phyloP scores from a whole-genome alignment of 1,140 invertebrate species.

The Drosophila varians region DNA sequence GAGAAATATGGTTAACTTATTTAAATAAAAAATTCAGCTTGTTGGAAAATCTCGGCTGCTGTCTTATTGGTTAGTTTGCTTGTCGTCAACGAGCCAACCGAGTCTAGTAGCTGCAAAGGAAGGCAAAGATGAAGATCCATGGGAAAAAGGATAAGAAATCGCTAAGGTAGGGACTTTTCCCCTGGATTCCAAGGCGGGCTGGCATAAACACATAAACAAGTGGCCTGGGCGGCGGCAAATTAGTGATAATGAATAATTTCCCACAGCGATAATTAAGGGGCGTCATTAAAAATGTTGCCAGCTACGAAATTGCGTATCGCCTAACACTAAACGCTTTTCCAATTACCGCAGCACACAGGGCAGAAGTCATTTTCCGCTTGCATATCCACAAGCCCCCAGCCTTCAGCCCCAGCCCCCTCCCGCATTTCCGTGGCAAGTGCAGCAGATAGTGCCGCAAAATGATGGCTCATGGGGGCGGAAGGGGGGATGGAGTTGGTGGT shows the following conservation, averaged over 20 bases:
- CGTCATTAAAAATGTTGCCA: conserved; percentile 70
- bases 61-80: conserved; percentile 27
- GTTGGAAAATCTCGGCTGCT: too few species aligned
- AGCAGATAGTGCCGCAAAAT: conserved; percentile 30
- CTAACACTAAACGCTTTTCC: conserved; percentile 67
- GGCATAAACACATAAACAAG: conserved; percentile 10
- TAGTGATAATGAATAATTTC: conserved; percentile 79
- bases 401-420: conserved; percentile 2
- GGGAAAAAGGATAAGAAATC: conserved; percentile 22
- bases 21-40: too few species aligned
- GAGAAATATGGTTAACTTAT: too few species aligned
- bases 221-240: conserved; percentile 50
- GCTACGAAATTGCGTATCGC: conserved; percentile 52
- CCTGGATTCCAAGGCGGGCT: conserved; percentile 42
- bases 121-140: not conserved
- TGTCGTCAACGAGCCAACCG: conserved; percentile 57
- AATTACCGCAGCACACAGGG: conserved; percentile 61
- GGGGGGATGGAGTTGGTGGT: not conserved
- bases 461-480: not conserved
- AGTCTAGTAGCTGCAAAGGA: conserved; percentile 1
- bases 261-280: conserved; percentile 69
- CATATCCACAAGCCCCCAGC: conserved; percentile 63
- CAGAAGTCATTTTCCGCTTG: conserved; percentile 77
- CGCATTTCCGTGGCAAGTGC: conserved; percentile 42
- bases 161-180: conserved; percentile 25